Base-by-base conservation (phyloP, 2,113 vertebrate species). In the Hydropotes inermis region DNA sequence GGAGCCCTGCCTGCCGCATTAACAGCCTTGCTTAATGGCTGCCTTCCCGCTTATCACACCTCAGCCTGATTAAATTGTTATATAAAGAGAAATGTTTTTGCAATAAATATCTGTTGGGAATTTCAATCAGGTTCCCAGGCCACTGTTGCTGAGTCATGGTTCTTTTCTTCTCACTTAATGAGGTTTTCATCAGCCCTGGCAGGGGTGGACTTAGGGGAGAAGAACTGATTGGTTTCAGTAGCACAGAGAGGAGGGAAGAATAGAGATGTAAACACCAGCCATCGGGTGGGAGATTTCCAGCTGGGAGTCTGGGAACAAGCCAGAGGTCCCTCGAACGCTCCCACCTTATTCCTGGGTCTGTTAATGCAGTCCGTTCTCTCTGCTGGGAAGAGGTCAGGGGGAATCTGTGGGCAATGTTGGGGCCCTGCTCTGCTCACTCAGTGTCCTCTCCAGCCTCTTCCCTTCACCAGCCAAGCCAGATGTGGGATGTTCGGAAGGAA, bases 21-120 rank as follows among this genome's bases (percentile, higher is more conserved):
- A 97, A 97, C 96, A 87, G 93, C 90, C 97, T 95, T 87, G 83
- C 89, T 98, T 88, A 98, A 98, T 94, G 97, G 96, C 96, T 83
- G 82, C 86, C 94, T 97, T 91, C 47, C 95, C 82, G 92, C 96
- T 95, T 94, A 96, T 95, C 96, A 87, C 97, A 91, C 97, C 97
- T 96, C n/a, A 11, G 91, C 64, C 95, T 97, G 98, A 98, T 97
- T 98, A 97, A 96, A 97, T 92, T 96, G 96, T 97, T 98, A 96
- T 67, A 94, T 90, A 97, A 98, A 97, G 96, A 91, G 92, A 97
- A 95, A 96, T 97, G 91, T 97, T 98, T 98, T 91, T 93, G 95
- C 50, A 97, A 93, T 96, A 97, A 97, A 95, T 97, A 98, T 95
- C 97, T 95, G 79, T 90, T 1, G 6, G 93, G 98, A 98, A 98